Evolutionary conservation across 2,797 vertebrate species (phyloP).

Genomic region (Buceros bicornis): DNA sequence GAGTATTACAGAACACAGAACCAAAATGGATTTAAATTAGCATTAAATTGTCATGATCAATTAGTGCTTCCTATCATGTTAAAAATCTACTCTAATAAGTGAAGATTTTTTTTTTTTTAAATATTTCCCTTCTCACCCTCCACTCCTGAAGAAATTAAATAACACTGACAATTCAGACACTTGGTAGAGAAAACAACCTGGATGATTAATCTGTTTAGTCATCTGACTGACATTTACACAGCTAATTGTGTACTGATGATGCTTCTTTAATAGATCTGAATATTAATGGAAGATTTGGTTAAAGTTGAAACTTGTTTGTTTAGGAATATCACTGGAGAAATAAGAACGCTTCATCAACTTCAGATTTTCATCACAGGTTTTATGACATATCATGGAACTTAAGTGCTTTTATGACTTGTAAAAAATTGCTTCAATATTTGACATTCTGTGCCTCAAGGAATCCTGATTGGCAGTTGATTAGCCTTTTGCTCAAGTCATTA

Average conservation of each 20-base stretch:
- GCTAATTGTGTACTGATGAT: constrained; percentile 83
- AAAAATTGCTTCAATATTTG: constrained; percentile 87
- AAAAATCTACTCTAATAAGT: constrained; percentile 9
- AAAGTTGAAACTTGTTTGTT: constrained; percentile 78
- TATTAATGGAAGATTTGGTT: constrained; percentile 79
- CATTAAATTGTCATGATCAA: not conserved
- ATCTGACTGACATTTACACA: constrained; percentile 78
- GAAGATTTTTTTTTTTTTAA: not conserved
- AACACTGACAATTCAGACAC: constrained; percentile 43
- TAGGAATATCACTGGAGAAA: constrained; percentile 74
- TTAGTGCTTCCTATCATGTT: not conserved
- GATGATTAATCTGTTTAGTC: constrained; percentile 73
- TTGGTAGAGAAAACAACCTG: constrained; percentile 52
- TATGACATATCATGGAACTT: constrained; percentile 78
- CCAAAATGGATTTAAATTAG: not conserved
- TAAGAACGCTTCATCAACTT: constrained; percentile 78
- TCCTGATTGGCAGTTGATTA: constrained; percentile 98
- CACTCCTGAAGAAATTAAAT: constrained; percentile 32
- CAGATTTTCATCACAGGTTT: constrained; percentile 75
- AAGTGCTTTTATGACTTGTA: constrained; percentile 83
- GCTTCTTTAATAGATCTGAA: constrained; percentile 78
- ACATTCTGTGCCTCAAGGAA: constrained; percentile 88
- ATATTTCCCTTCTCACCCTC: not conserved
- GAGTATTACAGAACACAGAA: not conserved
- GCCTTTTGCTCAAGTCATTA: constrained; percentile 93